phyloP scores from a whole-genome alignment of 2,888 invertebrate species.

The Andrena minutula region DNA sequence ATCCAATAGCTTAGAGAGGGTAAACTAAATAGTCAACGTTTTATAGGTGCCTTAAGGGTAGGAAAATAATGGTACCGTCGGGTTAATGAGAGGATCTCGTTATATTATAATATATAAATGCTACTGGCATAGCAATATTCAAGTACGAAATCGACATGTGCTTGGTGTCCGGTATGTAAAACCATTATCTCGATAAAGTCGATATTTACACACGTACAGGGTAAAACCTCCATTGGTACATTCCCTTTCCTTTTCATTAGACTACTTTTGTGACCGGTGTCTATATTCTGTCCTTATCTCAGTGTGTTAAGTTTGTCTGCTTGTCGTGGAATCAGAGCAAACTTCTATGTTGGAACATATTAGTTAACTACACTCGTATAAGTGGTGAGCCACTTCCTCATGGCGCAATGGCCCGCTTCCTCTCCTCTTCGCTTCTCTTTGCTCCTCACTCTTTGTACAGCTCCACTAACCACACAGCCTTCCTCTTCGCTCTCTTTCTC shows the following conservation, averaged over 20 bases:
- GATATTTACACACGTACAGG: conserved; percentile 35
- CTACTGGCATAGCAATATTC: conserved; percentile 32
- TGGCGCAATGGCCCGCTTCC: conserved; percentile 82
- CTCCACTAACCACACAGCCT: conserved; percentile 43
- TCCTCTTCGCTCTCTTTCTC: conserved; percentile 33
- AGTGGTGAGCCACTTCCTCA: conserved; percentile 81
- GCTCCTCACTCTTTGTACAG: conserved; percentile 45
- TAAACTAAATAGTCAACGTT: background rate
- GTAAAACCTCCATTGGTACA: conserved; percentile 52
- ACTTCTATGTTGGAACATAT: conserved; percentile 61
- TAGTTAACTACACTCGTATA: conserved; percentile 72
- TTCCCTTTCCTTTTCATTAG: conserved; percentile 33
- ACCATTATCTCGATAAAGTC: conserved; percentile 19
- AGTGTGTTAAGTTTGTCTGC: conserved; percentile 63
- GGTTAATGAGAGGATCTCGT: background rate
- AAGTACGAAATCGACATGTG: conserved; percentile 41
- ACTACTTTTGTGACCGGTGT: conserved; percentile 36
- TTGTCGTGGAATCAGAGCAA: conserved; percentile 48
- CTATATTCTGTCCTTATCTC: conserved; percentile 63
- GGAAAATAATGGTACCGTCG: background rate
- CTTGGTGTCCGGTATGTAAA: conserved; percentile 36
- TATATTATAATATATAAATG: conserved; percentile 10
- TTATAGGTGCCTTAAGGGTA: background rate
- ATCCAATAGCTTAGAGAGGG: background rate
- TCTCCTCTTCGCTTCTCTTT: conserved; percentile 70